Conservation (phyloP, 2,113 vertebrate species). For the Otis tarda region DNA sequence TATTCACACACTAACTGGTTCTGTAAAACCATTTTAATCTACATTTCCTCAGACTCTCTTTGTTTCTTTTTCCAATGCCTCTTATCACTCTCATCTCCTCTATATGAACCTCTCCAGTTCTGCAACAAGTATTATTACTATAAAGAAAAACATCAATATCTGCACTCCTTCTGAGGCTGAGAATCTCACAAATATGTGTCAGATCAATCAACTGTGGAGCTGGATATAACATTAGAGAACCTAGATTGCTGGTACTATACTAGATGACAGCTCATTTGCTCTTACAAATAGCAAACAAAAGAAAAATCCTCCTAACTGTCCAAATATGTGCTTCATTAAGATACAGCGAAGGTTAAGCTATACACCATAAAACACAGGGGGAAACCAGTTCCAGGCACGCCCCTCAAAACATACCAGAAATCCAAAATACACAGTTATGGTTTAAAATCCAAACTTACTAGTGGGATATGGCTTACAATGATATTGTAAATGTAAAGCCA, state of each 20-base stretch:
- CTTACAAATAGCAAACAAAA: not conserved
- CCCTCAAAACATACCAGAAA: not conserved
- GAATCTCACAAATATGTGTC: not conserved
- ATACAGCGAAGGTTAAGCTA: not conserved
- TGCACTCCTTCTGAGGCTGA: not conserved
- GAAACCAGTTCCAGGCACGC: not conserved
- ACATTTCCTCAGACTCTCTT: not conserved
- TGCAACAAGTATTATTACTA: not conserved
- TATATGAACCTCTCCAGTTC: not conserved
- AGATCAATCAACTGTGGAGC: not conserved
- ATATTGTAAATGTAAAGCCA: not conserved
- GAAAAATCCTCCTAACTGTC: not conserved
- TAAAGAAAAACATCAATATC: not conserved
- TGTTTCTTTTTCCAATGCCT: not conserved
- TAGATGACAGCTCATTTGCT: not conserved
- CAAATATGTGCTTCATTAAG: not conserved
- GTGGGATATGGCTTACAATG: not conserved
- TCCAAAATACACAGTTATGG: not conserved
- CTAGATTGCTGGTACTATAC: not conserved
- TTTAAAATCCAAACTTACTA: not conserved
- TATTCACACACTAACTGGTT: not conserved
- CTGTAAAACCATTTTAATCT: not conserved
- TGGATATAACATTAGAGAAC: not conserved
- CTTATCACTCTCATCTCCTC: not conserved
- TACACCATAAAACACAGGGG: fast-evolving